Evolutionary conservation across 37 sponge, comb jelly and placozoan genomes (phyloP).

Genomic region (Hormiphora californensis): DNA sequence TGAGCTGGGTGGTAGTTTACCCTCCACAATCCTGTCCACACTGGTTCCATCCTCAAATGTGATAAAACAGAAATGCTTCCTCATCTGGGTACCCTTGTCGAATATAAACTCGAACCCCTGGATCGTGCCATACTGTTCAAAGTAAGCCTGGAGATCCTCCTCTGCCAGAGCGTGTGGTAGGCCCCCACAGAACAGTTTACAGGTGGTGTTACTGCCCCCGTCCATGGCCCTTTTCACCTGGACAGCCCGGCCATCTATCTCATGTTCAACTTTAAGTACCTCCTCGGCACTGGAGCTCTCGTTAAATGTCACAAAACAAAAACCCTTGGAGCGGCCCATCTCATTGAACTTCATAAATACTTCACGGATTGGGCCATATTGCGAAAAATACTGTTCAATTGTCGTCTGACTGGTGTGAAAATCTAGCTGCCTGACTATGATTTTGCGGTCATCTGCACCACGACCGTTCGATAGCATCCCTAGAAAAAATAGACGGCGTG

Average conservation of each 20-base stretch:
- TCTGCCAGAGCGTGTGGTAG: constrained; percentile 33
- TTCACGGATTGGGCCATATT: constrained; percentile 24
- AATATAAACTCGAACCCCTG: constrained; percentile 10
- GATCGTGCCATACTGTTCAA: constrained; percentile 10
- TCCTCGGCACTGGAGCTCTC: neutral
- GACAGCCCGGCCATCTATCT: neutral
- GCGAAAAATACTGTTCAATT: constrained; percentile 31
- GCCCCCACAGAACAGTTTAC: constrained; percentile 43
- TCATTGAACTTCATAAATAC: constrained; percentile 42
- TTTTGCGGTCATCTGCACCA: constrained; percentile 13
- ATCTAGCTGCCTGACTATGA: constrained; percentile 51
- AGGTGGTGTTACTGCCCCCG: neutral
- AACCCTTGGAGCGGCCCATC: constrained; percentile 38
- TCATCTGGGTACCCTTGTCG: constrained; percentile 14
- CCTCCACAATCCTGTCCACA: constrained; percentile 37
- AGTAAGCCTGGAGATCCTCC: constrained; percentile 35
- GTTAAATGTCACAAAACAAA: constrained; percentile 50
- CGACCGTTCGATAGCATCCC: constrained; percentile 38
- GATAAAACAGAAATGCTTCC: constrained; percentile 42
- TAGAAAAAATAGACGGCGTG: no score
- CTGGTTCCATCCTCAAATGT: neutral
- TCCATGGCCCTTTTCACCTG: constrained; percentile 4
- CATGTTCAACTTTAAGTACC: neutral
- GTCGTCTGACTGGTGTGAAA: constrained; percentile 38
- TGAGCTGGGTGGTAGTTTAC: constrained; percentile 27